A percentile compares a stretch with the other conserved stretches of the same genome.
These are phyloP conservation scores for Barbus barbus DNA, from an alignment of 2,113 vertebrate species.

Conservation along the genomic window DNA sequence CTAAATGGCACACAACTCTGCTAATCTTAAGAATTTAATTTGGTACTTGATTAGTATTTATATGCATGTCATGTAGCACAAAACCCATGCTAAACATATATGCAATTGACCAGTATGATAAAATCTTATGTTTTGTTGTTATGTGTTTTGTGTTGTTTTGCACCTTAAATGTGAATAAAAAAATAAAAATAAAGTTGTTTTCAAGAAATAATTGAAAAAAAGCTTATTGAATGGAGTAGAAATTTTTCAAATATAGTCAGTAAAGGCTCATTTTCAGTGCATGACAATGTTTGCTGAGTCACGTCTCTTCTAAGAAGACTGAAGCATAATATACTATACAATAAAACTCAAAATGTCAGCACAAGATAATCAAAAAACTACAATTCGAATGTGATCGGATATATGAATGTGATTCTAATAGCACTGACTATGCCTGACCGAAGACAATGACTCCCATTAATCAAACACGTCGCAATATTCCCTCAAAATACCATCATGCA, in stretches of 20 bases:
- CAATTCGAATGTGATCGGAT: background rate
- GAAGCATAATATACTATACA: background rate
- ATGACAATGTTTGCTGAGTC: background rate
- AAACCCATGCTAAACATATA: no score
- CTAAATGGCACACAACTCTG: no score
- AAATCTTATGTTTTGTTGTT: background rate
- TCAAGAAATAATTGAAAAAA: background rate
- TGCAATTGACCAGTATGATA: background rate
- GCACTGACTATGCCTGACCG: background rate
- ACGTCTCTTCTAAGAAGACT: background rate
- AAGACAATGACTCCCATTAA: slow-evolving; percentile 3
- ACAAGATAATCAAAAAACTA: background rate
- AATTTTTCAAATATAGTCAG: background rate
- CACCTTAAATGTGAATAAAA: background rate
- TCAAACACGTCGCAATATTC: background rate
- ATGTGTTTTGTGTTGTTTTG: background rate
- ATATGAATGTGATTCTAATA: background rate
- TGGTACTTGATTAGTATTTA: no score
- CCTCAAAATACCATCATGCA: no score
- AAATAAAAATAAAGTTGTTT: background rate
- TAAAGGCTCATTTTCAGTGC: background rate
- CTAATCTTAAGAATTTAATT: no score
- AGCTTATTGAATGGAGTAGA: background rate
- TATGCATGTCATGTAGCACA: no score
- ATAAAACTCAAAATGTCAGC: background rate